These are phyloP conservation scores for Nyctalus aviator DNA, from an alignment of 2,797 vertebrate genomes.

Conservation along the genomic window DNA sequence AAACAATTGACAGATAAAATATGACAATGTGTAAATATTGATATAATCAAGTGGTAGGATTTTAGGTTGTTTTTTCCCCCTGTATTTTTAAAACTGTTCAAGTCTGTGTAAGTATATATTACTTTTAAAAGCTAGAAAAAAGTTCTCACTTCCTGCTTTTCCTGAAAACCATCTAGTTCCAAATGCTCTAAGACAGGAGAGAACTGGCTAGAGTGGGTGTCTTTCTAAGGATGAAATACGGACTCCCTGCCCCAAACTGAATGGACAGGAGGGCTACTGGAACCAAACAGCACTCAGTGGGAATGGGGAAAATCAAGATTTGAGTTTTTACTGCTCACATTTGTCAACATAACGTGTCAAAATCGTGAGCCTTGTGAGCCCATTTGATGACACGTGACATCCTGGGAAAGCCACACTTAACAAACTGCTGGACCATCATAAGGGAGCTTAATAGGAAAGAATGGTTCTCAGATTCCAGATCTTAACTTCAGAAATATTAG, in stretches of 20 bases:
- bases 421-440: background rate
- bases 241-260: background rate
- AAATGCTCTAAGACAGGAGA: background rate
- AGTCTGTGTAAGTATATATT: background rate
- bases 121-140: background rate
- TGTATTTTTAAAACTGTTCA: constrained; percentile 24
- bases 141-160: background rate
- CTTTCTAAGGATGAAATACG: background rate
- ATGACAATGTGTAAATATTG: background rate
- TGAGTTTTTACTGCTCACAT: background rate
- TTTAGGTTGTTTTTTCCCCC: background rate
- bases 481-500: background rate
- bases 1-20: constrained; percentile 1
- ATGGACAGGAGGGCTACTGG: background rate
- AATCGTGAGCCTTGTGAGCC: background rate
- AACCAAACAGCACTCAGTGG: background rate
- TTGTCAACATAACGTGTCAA: background rate
- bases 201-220: background rate
- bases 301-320: background rate
- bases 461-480: background rate
- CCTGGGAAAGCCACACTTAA: background rate
- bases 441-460: background rate
- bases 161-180: constrained; percentile 7
- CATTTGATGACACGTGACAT: background rate
- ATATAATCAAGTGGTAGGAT: background rate